Conservation (phyloP, 2,113 vertebrate species). For the Mixornis gularis region DNA sequence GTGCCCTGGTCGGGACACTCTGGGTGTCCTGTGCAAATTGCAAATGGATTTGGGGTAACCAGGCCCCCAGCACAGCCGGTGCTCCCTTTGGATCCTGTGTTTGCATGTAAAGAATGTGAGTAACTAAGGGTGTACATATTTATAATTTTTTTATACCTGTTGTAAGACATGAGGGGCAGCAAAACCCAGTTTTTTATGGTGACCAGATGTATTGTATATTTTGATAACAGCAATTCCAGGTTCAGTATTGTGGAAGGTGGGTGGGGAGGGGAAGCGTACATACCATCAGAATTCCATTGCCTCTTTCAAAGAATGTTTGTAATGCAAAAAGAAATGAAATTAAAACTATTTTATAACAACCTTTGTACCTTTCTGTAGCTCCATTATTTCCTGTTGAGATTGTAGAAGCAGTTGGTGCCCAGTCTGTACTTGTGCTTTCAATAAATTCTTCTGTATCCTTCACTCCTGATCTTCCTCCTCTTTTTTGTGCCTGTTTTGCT, state of each 20-base stretch:
- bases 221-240: conserved; percentile 77
- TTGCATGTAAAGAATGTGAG: conserved; percentile 68
- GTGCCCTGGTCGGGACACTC: not conserved
- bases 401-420: conserved; percentile 68
- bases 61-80: not conserved
- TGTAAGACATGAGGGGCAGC: conserved; percentile 68
- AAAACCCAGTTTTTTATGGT: conserved; percentile 68
- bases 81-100: conserved; percentile 54
- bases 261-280: conserved; percentile 45
- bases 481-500: conserved; percentile 34
- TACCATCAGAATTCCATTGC: conserved; percentile 64
- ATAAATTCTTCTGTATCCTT: conserved; percentile 78
- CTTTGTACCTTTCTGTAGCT: conserved; percentile 69
- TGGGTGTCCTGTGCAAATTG: not conserved
- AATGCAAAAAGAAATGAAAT: conserved; percentile 69
- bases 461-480: conserved; percentile 32
- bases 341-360: conserved; percentile 78
- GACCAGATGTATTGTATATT: conserved; percentile 81
- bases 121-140: conserved; percentile 81
- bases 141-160: conserved; percentile 83
- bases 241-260: conserved; percentile 73
- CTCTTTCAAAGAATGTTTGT: conserved; percentile 68
- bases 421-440: conserved; percentile 75
- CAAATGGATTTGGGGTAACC: not conserved
- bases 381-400: conserved; percentile 65